phyloP scores from a whole-genome alignment of 2,113 vertebrate genomes.

The Oostethus manadensis region DNA sequence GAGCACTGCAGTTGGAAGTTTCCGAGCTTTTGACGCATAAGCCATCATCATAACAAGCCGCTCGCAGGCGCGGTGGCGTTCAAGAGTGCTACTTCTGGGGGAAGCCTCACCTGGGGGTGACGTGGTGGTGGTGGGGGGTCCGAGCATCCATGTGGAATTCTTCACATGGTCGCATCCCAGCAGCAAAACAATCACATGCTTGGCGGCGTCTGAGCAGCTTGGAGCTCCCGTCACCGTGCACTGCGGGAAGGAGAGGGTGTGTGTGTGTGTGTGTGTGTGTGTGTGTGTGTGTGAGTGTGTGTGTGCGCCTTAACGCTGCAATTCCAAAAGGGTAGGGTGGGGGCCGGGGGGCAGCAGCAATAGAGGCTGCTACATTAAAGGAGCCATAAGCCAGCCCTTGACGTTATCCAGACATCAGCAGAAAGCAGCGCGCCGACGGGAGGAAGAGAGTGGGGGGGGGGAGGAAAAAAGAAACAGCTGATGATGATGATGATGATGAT shows the following conservation, averaged over 20 bases:
- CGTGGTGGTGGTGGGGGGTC: conserved; percentile 34
- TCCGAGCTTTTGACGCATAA: conserved; percentile 1
- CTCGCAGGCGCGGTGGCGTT: conserved; percentile 1
- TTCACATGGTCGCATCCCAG: conserved; percentile 56
- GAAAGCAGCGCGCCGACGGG: conserved; percentile 74
- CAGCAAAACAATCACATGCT: conserved; percentile 3
- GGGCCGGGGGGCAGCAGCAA: conserved; percentile 26
- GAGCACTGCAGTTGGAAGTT: background rate
- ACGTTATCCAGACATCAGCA: conserved; percentile 92
- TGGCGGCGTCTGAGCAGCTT: background rate
- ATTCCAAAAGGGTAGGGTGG: conserved; percentile 33
- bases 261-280: background rate
- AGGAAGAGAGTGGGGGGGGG: conserved; percentile 55
- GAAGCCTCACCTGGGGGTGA: conserved; percentile 64
- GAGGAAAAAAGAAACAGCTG: conserved; percentile 16
- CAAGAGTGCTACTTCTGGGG: background rate
- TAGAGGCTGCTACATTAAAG: conserved; percentile 65
- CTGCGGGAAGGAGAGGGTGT: conserved; percentile 6
- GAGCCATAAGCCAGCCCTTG: conserved; percentile 73
- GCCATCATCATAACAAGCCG: too few species aligned
- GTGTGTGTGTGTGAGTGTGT: background rate
- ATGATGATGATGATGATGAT: background rate
- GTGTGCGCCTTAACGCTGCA: conserved; percentile 32
- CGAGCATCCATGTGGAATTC: conserved; percentile 65
- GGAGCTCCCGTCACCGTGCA: conserved; percentile 5